phyloP scores from a whole-genome alignment of 2,888 invertebrate species.

The Teleiodes luculella region DNA sequence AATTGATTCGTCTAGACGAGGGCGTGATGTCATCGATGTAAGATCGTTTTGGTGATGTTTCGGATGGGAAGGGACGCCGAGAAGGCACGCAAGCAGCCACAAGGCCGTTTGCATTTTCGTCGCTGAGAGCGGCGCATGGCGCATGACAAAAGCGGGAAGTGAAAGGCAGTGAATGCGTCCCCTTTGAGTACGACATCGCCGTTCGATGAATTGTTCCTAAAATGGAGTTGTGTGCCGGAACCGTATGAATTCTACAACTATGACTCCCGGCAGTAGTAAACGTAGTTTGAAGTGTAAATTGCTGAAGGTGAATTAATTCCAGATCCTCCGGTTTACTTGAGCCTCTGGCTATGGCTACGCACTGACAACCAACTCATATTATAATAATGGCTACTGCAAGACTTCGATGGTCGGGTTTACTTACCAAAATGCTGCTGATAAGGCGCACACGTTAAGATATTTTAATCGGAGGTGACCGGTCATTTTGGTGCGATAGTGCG shows the following conservation, averaged over 20 bases:
- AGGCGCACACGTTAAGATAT: background rate
- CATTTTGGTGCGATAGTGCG: constrained; percentile 27
- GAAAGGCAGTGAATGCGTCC: constrained; percentile 77
- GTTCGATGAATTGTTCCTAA: constrained; percentile 35
- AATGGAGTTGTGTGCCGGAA: constrained; percentile 18
- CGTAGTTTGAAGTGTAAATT: no score
- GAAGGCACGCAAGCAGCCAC: constrained; percentile 61
- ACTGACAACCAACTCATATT: no score
- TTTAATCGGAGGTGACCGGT: constrained; percentile 21
- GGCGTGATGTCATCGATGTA: constrained; percentile 38
- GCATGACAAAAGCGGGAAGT: constrained; percentile 77
- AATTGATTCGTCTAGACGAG: constrained; percentile 28
- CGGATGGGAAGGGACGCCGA: constrained; percentile 65
- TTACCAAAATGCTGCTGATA: background rate
- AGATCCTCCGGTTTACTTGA: no score
- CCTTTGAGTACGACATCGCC: constrained; percentile 48
- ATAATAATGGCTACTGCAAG: no score
- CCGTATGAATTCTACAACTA: no score
- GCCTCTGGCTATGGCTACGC: no score
- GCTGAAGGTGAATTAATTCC: no score
- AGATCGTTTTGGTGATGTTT: constrained; percentile 29
- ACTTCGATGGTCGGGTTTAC: no score
- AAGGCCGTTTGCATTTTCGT: constrained; percentile 74
- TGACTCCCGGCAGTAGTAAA: background rate
- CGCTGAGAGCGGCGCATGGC: constrained; percentile 63